Conservation (phyloP, 2,797 vertebrate genomes). For the Lateolabrax maculatus region DNA sequence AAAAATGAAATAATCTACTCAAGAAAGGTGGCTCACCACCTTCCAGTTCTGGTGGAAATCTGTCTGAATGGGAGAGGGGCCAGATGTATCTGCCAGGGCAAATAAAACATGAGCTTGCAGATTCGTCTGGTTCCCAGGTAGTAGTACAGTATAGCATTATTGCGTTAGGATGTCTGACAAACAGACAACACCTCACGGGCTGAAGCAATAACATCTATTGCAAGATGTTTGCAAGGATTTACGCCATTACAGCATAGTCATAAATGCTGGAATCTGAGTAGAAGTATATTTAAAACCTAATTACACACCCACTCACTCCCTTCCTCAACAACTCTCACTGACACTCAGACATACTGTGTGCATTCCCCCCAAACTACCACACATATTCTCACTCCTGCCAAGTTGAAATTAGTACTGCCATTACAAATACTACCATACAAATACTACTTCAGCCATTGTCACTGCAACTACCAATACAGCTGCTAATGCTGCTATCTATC, state of each 20-base stretch:
- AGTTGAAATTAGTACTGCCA: background rate
- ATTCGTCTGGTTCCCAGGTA: too few relatives aligned
- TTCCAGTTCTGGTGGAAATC: too few relatives aligned
- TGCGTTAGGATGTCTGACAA: background rate
- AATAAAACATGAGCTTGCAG: too few relatives aligned
- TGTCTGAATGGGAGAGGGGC: too few relatives aligned
- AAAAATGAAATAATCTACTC: too few relatives aligned
- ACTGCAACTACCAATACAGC: background rate
- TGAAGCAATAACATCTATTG: slow-evolving; percentile 6
- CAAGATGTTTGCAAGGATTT: slow-evolving; percentile 9
- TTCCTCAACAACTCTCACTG: background rate
- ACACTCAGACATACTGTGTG: background rate
- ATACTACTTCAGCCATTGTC: background rate
- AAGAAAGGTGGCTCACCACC: too few relatives aligned
- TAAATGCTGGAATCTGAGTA: slow-evolving; percentile 20
- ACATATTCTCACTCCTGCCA: background rate
- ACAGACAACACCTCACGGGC: background rate
- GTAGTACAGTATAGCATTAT: background rate
- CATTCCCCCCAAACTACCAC: background rate
- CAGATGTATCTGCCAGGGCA: too few relatives aligned
- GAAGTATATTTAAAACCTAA: slow-evolving; percentile 6
- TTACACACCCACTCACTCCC: background rate
- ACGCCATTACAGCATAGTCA: background rate
- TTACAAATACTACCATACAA: background rate
- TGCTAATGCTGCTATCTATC: background rate